These are phyloP conservation scores for Himalopsyche kuldschensis DNA, from an alignment of 2,888 invertebrate species.

Conservation along the genomic window DNA sequence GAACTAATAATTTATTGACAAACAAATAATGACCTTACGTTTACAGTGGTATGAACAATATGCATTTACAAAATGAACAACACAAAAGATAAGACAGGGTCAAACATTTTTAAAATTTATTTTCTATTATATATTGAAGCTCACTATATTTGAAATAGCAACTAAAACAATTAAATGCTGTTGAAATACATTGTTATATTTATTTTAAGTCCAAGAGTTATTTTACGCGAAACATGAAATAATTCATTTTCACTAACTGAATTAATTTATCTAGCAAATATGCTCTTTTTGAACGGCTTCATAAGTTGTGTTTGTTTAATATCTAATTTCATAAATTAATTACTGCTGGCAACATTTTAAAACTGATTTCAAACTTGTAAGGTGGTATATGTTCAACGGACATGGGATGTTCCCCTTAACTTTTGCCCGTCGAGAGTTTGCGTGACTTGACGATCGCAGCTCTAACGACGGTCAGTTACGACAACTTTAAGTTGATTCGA, in stretches of 20 bases:
- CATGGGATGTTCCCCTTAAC: background rate
- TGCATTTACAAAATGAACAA: too few relatives aligned
- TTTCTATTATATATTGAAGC: too few relatives aligned
- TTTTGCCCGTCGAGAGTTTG: background rate
- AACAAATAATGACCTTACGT: too few relatives aligned
- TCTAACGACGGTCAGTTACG: background rate
- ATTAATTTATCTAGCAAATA: background rate
- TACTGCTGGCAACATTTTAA: background rate
- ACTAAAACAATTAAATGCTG: too few relatives aligned
- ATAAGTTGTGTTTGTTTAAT: background rate
- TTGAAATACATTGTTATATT: too few relatives aligned
- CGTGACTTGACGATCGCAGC: background rate
- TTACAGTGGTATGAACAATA: too few relatives aligned
- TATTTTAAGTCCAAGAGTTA: too few relatives aligned
- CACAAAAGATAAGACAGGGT: too few relatives aligned
- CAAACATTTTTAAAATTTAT: too few relatives aligned
- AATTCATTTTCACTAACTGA: background rate
- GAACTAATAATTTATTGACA: too few relatives aligned
- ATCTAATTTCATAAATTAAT: background rate
- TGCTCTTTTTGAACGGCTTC: background rate
- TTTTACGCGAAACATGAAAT: too few relatives aligned
- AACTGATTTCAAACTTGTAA: background rate
- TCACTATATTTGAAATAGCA: too few relatives aligned
- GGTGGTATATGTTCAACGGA: background rate
- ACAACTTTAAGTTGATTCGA: background rate